These are phyloP conservation scores for Neodiprion pinetum DNA, from an alignment of 1,140 invertebrate genomes.

Conservation along the genomic window DNA sequence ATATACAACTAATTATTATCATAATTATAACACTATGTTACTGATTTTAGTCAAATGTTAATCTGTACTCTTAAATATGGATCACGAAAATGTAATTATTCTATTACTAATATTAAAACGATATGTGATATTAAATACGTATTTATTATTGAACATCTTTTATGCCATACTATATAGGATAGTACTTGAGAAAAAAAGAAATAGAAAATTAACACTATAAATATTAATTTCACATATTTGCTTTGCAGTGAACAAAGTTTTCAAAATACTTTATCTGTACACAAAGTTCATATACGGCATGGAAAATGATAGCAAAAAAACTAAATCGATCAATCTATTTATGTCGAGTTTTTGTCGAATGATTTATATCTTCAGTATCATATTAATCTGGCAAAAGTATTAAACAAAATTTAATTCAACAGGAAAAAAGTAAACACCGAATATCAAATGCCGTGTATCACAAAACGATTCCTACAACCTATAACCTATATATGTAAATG, in stretches of 20 bases:
- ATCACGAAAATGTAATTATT: conserved; percentile 32
- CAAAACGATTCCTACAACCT: neutral
- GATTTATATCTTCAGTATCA: too few species aligned
- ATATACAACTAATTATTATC: conserved; percentile 54
- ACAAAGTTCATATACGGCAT: neutral
- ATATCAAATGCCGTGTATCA: neutral
- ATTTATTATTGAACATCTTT: neutral
- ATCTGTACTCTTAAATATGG: conserved; percentile 30
- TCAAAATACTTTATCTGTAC: neutral
- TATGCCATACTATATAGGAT: neutral
- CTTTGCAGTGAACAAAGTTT: neutral
- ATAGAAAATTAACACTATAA: conserved; percentile 13
- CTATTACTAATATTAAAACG: conserved; percentile 16
- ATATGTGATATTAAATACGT: neutral
- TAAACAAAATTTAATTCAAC: too few species aligned
- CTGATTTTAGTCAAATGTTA: conserved; percentile 29
- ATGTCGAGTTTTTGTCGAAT: too few species aligned
- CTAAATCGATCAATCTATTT: too few species aligned
- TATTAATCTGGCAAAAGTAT: too few species aligned
- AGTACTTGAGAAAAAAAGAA: conserved; percentile 1
- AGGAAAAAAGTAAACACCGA: neutral
- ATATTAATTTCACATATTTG: neutral
- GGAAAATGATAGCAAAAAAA: neutral
- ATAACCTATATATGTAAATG: neutral
- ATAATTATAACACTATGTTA: conserved; percentile 31